Percentiles rank a stretch among this genome's conserved stretches.
phyloP scores from a whole-genome alignment of 1,140 invertebrate genomes.

The Sitobion miscanthi region DNA sequence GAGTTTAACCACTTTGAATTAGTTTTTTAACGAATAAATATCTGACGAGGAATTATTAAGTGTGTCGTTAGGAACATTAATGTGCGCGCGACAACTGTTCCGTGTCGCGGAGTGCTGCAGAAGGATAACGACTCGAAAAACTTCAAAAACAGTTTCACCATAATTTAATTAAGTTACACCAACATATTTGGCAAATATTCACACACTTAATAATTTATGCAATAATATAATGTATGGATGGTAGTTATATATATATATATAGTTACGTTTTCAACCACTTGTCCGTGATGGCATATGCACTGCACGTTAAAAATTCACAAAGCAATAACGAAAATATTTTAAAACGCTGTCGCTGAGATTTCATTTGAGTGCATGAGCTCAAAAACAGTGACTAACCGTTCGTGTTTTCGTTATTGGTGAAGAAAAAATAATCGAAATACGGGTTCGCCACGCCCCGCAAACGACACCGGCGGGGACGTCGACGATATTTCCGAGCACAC shows the following conservation, averaged over 20 bases:
- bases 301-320: background rate
- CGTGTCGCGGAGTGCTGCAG: background rate
- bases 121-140: background rate
- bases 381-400: background rate
- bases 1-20: background rate
- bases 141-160: background rate
- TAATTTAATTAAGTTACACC: background rate
- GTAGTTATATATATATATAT: background rate
- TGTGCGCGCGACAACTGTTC: background rate
- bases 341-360: background rate
- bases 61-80: background rate
- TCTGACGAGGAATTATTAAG: background rate
- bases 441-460: background rate
- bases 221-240: background rate
- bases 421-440: slow-evolving; percentile 3
- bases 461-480: background rate
- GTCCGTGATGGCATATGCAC: background rate
- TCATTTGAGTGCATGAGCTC: background rate
- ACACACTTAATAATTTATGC: background rate
- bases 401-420: background rate
- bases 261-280: background rate
- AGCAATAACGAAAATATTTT: background rate
- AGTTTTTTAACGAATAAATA: background rate
- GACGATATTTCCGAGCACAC: background rate
- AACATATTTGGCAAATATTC: background rate